Percentiles rank a stretch among this genome's conserved stretches.
phyloP scores from a whole-genome alignment of 2,113 vertebrate species.

The Aptenodytes forsteri region DNA sequence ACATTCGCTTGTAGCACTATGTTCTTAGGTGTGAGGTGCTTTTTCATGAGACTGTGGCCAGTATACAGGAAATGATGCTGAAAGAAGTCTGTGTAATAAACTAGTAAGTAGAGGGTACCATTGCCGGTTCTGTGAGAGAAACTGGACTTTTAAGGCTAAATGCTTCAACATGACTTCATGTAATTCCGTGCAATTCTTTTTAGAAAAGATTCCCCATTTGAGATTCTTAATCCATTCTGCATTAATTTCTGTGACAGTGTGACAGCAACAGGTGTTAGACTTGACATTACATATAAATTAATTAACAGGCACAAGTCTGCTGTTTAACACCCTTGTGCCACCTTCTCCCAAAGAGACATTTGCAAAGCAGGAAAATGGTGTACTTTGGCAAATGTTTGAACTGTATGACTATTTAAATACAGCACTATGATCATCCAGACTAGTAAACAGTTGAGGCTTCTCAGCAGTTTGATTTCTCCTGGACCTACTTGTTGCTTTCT shows the following conservation, averaged over 20 bases:
- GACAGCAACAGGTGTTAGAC: not conserved
- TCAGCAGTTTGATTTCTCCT: not conserved
- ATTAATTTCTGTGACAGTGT: not conserved
- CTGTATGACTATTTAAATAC: not conserved
- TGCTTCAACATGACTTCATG: not conserved
- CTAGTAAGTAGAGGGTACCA: not conserved
- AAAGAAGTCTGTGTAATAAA: not conserved
- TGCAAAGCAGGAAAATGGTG: not conserved
- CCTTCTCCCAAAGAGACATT: not conserved
- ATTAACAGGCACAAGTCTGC: not conserved
- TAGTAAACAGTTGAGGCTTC: not conserved
- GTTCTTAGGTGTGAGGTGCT: not conserved
- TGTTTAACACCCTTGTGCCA: not conserved
- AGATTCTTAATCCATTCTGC: not conserved
- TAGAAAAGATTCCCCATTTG: not conserved
- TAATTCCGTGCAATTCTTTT: not conserved
- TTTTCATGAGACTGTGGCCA: not conserved
- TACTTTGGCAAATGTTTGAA: not conserved
- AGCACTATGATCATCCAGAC: not conserved
- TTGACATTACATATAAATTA: not conserved
- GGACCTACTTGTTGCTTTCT: not conserved
- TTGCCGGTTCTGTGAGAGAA: not conserved
- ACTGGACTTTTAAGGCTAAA: not conserved
- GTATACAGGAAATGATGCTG: not conserved
- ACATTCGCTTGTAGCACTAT: not conserved